Evolutionary conservation across 2,113 vertebrate genomes (phyloP).

Genomic region (Chroicocephalus ridibundus): DNA sequence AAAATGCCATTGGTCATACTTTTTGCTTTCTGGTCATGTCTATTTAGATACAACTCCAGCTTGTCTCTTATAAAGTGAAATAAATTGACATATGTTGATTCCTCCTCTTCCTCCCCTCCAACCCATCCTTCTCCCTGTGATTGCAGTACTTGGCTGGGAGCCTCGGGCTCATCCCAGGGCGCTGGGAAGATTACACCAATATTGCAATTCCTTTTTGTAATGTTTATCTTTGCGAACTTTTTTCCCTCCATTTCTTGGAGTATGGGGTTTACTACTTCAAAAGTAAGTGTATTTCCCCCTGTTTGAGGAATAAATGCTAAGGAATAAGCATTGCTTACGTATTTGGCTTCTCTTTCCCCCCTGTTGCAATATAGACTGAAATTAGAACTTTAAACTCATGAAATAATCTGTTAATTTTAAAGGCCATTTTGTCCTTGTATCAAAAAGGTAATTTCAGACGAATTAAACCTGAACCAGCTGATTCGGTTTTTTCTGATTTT

Average conservation of each 20-base stretch:
- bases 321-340: not conserved
- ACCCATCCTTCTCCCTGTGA: rapidly evolving
- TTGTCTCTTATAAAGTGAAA: not conserved
- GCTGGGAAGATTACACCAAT: not conserved
- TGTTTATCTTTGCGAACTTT: not conserved
- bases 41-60: not conserved
- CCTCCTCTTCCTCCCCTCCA: not conserved
- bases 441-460: not conserved
- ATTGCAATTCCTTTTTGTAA: not conserved
- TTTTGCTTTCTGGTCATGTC: not conserved
- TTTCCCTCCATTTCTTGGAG: not conserved
- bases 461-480: not conserved
- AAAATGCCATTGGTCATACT: not conserved
- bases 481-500: not conserved
- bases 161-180: not conserved
- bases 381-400: not conserved
- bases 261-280: not conserved
- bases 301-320: not conserved
- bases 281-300: not conserved
- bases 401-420: not conserved
- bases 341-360: no score
- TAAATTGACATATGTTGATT: not conserved
- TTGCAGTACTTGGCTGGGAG: not conserved
- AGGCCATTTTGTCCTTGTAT: not conserved
- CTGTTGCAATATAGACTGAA: not conserved